phyloP scores from a whole-genome alignment of 2,113 vertebrate species.

The Scopus umbretta region DNA sequence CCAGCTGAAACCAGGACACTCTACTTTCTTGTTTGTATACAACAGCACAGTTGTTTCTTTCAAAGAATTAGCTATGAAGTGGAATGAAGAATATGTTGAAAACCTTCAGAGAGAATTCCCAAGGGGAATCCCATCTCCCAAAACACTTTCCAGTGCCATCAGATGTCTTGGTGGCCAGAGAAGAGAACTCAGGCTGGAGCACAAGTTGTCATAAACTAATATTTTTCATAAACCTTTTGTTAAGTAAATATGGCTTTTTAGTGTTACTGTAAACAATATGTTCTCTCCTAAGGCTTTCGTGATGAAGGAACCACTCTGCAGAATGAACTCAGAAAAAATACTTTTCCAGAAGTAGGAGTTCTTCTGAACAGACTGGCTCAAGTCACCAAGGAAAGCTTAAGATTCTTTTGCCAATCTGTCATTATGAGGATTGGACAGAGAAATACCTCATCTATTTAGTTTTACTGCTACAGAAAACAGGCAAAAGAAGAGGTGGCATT shows the following conservation, averaged over 20 bases:
- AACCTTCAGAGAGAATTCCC: neutral
- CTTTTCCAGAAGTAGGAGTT: neutral
- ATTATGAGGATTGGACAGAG: neutral
- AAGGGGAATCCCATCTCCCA: neutral
- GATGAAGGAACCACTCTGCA: neutral
- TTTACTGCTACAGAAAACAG: neutral
- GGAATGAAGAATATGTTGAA: neutral
- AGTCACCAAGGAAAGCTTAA: neutral
- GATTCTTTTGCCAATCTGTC: neutral
- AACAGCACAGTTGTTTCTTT: neutral
- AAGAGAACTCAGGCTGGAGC: neutral
- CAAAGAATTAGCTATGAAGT: neutral
- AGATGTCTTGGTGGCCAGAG: neutral
- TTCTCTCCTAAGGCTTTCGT: neutral
- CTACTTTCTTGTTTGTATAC: neutral
- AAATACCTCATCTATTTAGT: neutral
- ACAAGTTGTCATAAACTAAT: neutral
- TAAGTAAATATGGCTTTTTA: neutral
- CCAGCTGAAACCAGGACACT: too few relatives aligned
- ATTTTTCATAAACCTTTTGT: neutral
- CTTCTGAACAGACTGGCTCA: neutral
- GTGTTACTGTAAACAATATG: neutral
- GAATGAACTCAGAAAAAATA: neutral
- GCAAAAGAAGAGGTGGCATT: neutral
- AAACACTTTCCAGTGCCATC: neutral